Evolutionary conservation across 1,140 invertebrate genomes (phyloP), one percentile per base, ranked within the genome.

Genomic region (Maniola jurtina): DNA sequence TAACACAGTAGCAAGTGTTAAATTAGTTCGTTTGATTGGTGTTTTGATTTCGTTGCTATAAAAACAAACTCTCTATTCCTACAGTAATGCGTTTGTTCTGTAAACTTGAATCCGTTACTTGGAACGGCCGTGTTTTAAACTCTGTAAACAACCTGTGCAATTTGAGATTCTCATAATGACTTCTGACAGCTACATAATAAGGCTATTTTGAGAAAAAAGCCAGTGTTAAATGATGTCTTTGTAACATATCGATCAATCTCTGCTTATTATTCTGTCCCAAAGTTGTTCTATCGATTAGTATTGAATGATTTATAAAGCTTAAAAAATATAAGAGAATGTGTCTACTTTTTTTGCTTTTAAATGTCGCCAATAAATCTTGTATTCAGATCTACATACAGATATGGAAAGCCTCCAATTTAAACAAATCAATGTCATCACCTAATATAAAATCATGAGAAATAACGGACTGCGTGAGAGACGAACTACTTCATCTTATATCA

Each of bases 121-220:
- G 45, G 45, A 48, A 6, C 14, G 13, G 6, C 45, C 13, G 13
- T 6, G 1, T 7, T 40, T 1, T 11, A 40, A 1, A 40, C 38
- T 40, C 38, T 40, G 38, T 40, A 48, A 48, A 48, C 57, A 45
- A n/a, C 42, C 45, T 36, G 42, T 34, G 59, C 47, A 36, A 61
- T 50, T 33, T 35, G 45, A 61, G 45, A 16, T 10, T 1, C 25
- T 15, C 34, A 38, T 59, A 61, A 36, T 61, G 59, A 36, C 33
- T 35, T 50, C 15, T 61, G 25, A 16, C n/a, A 50, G 59, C 34
- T 25, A 50, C 33, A 15, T 4, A 48, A 48, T 48, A 48, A n/a
- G 45, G 45, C 14, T 15, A 14, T 15, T 48, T 14, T 15, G 38
- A 40, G 10, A 7, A 40, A 48, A 14, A 48, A 14, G n/a, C 3